A percentile compares a stretch with the other conserved stretches of the same genome.
Conservation (phyloP, 2,888 invertebrate species). For the Xanthorhoe spadicearia region DNA sequence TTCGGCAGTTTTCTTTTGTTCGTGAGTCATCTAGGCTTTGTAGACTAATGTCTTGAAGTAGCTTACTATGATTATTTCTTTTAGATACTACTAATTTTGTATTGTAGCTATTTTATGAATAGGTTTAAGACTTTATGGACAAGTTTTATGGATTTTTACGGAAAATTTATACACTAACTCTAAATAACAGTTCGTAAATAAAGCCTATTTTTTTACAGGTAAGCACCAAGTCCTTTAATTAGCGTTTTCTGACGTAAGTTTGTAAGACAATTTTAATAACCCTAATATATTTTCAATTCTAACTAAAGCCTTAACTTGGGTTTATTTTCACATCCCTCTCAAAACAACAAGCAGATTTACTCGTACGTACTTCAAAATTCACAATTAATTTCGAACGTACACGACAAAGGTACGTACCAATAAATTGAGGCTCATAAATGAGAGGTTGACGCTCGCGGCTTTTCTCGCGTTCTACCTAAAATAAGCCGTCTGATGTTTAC, state of each 20-base stretch:
- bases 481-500: no score
- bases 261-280: background rate
- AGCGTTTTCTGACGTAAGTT: no score
- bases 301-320: constrained; percentile 15
- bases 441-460: constrained; percentile 1
- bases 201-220: no score
- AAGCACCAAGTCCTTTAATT: no score
- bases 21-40: background rate
- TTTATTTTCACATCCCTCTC: constrained; percentile 21
- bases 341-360: constrained; percentile 25
- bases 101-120: no score
- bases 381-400: constrained; percentile 32
- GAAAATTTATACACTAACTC: no score
- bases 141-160: no score
- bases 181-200: no score
- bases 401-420: constrained; percentile 31
- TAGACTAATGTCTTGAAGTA: background rate
- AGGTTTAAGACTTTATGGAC: no score
- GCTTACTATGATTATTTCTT: no score
- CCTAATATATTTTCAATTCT: constrained; percentile 4
- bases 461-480: background rate
- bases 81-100: no score
- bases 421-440: constrained; percentile 42
- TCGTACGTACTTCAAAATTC: constrained; percentile 33
- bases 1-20: background rate